These are phyloP conservation scores for Callionymus lyra DNA, from an alignment of 2,113 vertebrate species.

Conservation along the genomic window DNA sequence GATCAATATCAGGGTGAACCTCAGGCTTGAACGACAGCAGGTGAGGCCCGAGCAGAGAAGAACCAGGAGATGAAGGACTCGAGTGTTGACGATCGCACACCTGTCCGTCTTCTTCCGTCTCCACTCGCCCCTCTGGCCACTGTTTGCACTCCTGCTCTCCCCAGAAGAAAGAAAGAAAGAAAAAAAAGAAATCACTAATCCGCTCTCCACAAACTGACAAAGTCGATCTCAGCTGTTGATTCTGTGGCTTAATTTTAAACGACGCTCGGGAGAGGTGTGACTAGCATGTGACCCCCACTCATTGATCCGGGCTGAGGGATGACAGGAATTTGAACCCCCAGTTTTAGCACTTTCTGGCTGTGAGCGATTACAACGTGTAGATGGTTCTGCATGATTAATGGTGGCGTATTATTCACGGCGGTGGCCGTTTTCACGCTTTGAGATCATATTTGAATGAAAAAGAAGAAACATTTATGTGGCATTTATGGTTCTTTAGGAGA, in stretches of 20 bases:
- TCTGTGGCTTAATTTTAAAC: slow-evolving; percentile 35
- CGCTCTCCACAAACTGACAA: slow-evolving; percentile 22
- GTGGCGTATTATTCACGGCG: slow-evolving; percentile 41
- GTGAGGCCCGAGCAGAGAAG: neutral
- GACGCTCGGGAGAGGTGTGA: slow-evolving; percentile 32
- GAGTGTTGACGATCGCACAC: slow-evolving; percentile 2
- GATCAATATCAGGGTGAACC: slow-evolving; percentile 34
- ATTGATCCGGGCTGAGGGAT: slow-evolving; percentile 14
- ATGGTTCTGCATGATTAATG: slow-evolving; percentile 42
- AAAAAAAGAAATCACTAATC: slow-evolving; percentile 20
- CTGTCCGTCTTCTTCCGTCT: slow-evolving; percentile 7
- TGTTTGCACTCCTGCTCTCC: slow-evolving; percentile 19
- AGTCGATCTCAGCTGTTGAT: slow-evolving; percentile 20
- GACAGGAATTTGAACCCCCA: slow-evolving; percentile 32
- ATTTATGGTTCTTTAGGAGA: slow-evolving; percentile 6
- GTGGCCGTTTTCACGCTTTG: slow-evolving; percentile 31
- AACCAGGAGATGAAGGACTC: neutral
- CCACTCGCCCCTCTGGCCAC: slow-evolving; percentile 2
- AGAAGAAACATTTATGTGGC: slow-evolving; percentile 25
- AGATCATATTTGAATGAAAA: slow-evolving; percentile 44
- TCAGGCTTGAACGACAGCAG: neutral
- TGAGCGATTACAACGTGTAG: slow-evolving; percentile 24
- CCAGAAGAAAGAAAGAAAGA: too few species aligned
- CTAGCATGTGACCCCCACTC: slow-evolving; percentile 25
- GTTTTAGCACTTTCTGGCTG: slow-evolving; percentile 20